These are phyloP conservation scores for Podarcis raffonei DNA, from an alignment of 2,113 vertebrate genomes.

Conservation along the genomic window DNA sequence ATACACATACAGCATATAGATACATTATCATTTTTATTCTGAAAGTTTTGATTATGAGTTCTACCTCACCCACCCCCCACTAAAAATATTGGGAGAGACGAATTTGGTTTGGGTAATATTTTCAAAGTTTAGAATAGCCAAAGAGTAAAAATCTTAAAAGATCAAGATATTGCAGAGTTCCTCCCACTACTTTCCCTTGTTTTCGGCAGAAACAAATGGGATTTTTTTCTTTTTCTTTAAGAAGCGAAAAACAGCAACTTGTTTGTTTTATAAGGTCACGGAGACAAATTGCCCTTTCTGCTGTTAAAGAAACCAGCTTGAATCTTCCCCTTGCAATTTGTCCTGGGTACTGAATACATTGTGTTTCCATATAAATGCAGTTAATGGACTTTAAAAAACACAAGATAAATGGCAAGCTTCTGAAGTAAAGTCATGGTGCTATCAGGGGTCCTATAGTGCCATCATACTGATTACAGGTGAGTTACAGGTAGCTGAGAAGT, in stretches of 20 bases:
- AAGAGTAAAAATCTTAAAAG: background rate
- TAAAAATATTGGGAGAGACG: no score
- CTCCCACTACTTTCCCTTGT: background rate
- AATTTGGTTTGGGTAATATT: background rate
- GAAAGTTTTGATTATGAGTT: no score
- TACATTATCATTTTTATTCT: no score
- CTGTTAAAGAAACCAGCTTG: background rate
- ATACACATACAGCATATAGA: no score
- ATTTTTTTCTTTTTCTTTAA: background rate
- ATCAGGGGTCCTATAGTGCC: background rate
- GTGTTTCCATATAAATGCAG: background rate
- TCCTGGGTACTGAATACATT: background rate
- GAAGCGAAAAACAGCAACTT: background rate
- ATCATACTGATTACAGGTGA: background rate
- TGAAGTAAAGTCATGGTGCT: background rate
- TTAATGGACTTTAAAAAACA: slow-evolving; percentile 1
- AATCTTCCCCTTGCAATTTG: background rate
- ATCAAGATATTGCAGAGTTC: background rate
- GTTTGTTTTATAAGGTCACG: slow-evolving; percentile 1
- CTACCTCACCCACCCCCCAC: no score
- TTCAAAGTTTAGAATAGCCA: background rate
- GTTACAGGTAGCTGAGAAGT: background rate
- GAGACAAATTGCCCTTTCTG: background rate
- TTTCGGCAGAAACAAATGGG: background rate
- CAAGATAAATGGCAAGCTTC: background rate